Evolutionary conservation across 1,140 invertebrate genomes (phyloP), one percentile per base, ranked within the genome.

Genomic region (Drosophila takahashii): DNA sequence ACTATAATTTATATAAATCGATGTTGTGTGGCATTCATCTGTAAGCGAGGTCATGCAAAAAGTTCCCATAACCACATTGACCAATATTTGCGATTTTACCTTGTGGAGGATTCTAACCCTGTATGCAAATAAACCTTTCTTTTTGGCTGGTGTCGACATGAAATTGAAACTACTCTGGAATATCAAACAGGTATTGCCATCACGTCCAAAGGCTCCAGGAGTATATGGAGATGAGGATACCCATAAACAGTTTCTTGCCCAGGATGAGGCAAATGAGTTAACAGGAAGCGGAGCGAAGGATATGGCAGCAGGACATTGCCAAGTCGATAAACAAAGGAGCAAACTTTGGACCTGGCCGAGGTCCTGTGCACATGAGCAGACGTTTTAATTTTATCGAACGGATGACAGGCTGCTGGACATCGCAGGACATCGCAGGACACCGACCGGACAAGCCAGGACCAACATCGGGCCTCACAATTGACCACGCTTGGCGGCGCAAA

Each of bases 381-480:
- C 70, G 83, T 87, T 87, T 87, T 87, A 79, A 87, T 87, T 86
- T 86, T 81, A 86, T 86, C 83, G 83, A 86, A 81, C 78, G 70
- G 66, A 72, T 79, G 83, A 60, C 70, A 76, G 75, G 64, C 44
- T 45, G 44, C 57, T 51, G 69, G 71, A 80, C 67, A 77, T 54
- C 45, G 32, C 61, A 45, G 44, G 56, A 76, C 52, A 45, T 0
- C 41, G 56, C 51, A 59, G 58, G 50, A 42, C 57, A 34, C 41
- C 42, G 34, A 34, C 48, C 48, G 26, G 47, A 48, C 47, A 29
- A 27, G 52, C 45, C 42, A 50, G 42, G 72, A 67, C 36, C 37
- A 69, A 57, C 53, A 50, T 15, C 36, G 62, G 42, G 59, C 57
- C 77, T 81, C 54, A 53, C 78, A 71, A 86, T 78, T 54, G 65